phyloP scores from a whole-genome alignment of 2,888 invertebrate genomes.

The Strigamia transsilvanica region DNA sequence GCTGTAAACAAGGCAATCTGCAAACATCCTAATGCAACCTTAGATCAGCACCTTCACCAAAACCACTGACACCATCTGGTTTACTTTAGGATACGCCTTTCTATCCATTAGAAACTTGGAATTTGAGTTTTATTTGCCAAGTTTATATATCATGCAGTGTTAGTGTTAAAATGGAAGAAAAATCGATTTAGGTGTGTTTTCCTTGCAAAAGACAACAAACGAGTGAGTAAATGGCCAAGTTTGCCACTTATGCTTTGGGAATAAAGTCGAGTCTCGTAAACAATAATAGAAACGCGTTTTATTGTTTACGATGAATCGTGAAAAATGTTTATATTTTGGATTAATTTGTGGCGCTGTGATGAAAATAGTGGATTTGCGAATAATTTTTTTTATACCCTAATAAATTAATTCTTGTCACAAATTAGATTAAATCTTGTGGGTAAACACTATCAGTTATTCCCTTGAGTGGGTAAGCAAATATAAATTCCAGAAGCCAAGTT shows the following conservation, averaged over 20 bases:
- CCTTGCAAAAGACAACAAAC: background rate
- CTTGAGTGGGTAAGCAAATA: constrained; percentile 30
- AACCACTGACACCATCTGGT: constrained; percentile 36
- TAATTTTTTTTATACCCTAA: background rate
- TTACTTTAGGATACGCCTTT: constrained; percentile 9
- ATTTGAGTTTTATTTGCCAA: constrained; percentile 17
- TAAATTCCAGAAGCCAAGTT: constrained; percentile 23
- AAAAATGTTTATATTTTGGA: no score
- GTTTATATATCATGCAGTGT: background rate
- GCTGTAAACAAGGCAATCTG: constrained; percentile 32
- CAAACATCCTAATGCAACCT: constrained; percentile 36
- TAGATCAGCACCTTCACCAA: constrained; percentile 27
- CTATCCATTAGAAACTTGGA: background rate
- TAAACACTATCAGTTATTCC: constrained; percentile 12
- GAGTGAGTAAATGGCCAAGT: background rate
- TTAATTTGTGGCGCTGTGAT: no score
- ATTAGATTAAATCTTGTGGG: constrained; percentile 33
- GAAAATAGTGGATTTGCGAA: background rate
- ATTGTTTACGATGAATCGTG: no score
- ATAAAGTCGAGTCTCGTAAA: background rate
- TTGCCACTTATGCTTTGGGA: background rate
- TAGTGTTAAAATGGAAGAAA: background rate
- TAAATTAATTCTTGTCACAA: constrained; percentile 32
- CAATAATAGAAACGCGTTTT: no score
- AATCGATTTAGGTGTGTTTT: background rate